Base-by-base conservation (phyloP, 1,140 invertebrate species). In the Plectrocnemia conspersa region DNA sequence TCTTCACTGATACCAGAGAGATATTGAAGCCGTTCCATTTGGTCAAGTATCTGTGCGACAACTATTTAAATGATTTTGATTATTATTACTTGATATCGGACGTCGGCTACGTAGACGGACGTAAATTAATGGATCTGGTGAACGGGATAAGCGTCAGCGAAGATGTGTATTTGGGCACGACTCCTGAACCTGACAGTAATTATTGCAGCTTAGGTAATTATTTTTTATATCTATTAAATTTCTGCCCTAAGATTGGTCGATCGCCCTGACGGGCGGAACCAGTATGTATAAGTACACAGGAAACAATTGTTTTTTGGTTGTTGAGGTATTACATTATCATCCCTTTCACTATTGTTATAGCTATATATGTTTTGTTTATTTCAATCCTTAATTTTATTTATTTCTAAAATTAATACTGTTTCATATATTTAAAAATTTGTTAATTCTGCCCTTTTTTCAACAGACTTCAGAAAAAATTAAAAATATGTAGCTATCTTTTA, bases 31-130 rank as follows among this genome's bases (percentile, higher is more conserved):
- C 88, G 1, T 89, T 90, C 68, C 87, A 93, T 65, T 80, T 89
- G 3, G 74, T 97, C 19, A 92, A 93, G 67, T 95, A 96, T 64
- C 82, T 96, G 4, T 82, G 82, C 13, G 91, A 94, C 55, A 91
- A 92, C 66, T 93, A 89, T 72, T 68, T 89, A 7, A 84, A 93
- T 47, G 86, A 88, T 55, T 96, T 85, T 73, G 90, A 96, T 71
- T 97, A 88, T 69, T 95, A 92, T 70, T 88, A 91, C 65, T 75
- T 97, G 21, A 79, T 88, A 2, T 85, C 86, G 21, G 92, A 96
- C 71, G 79, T 78, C 9, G 85, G 82, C 5, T 94, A 87, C 66
- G 73, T 95, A 13, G 85, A 92, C 68, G 85, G 82, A 0, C 78
- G 83, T 48, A 79, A 78, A 61, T 66, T 94, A 11, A 74, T 78